These are phyloP conservation scores for Gastrophryne carolinensis DNA, from an alignment of 2,797 vertebrate genomes.

Conservation along the genomic window DNA sequence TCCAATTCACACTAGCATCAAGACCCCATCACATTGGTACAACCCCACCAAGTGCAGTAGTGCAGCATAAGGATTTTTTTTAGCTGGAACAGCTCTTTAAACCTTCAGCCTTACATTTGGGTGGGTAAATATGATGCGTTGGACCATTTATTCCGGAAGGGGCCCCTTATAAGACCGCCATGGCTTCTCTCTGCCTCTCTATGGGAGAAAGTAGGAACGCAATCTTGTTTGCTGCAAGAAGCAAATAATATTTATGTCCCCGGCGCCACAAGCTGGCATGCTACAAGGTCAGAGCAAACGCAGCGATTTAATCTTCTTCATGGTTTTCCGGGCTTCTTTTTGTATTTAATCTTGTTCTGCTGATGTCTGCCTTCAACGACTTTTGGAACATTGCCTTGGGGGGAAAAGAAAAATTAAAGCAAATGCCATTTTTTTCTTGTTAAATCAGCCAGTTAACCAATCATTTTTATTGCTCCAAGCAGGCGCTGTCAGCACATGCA, in stretches of 20 bases:
- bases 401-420: background rate
- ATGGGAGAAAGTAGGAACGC: conserved; percentile 35
- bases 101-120: too few species aligned
- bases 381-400: conserved; percentile 7
- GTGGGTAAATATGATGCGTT: too few species aligned
- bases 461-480: background rate
- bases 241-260: conserved; percentile 48
- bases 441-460: background rate
- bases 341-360: conserved; percentile 29
- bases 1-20: too few species aligned
- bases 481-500: background rate
- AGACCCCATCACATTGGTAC: too few species aligned
- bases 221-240: conserved; percentile 45
- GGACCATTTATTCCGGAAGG: too few species aligned
- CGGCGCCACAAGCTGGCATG: conserved; percentile 14
- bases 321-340: conserved; percentile 28
- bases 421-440: background rate
- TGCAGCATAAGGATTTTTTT: too few species aligned
- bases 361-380: conserved; percentile 14
- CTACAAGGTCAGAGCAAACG: conserved; percentile 42
- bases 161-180: conserved; percentile 40
- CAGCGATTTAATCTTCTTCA: conserved; percentile 34
- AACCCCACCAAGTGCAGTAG: too few species aligned
- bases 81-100: too few species aligned
- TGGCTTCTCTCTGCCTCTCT: conserved; percentile 22